These are phyloP conservation scores for Neomonachus schauinslandi DNA, from an alignment of 2,113 vertebrate species.

Conservation along the genomic window DNA sequence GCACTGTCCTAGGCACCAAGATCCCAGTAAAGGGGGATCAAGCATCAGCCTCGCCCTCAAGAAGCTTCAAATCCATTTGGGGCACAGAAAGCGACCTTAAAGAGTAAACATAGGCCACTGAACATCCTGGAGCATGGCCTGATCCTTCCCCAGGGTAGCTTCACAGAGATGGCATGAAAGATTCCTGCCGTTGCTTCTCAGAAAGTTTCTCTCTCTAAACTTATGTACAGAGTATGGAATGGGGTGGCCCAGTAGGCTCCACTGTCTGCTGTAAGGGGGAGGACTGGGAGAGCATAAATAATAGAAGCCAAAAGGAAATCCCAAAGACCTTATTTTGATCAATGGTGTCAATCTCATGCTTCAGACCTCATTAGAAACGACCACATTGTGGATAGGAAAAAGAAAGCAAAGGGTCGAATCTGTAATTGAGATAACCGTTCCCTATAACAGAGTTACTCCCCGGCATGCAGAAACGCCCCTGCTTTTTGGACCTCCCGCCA, in stretches of 20 bases:
- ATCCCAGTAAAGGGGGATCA: not conserved
- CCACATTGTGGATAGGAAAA: not conserved
- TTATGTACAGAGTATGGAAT: not conserved
- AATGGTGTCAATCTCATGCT: not conserved
- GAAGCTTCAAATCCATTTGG: not conserved
- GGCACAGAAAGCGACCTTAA: not conserved
- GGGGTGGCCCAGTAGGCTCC: not conserved
- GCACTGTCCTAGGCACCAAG: not conserved
- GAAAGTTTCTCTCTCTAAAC: not conserved
- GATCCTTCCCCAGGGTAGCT: not conserved
- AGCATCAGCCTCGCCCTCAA: not conserved
- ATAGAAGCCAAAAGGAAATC: not conserved
- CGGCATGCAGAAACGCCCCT: rapidly evolving
- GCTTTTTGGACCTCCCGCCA: not conserved
- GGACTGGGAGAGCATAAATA: not conserved
- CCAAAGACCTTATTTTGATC: not conserved
- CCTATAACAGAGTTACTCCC: not conserved
- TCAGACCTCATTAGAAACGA: not conserved
- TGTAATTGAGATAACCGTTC: not conserved
- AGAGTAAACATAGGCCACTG: not conserved
- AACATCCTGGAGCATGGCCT: not conserved
- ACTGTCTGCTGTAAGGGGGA: not conserved
- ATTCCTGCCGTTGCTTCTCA: not conserved
- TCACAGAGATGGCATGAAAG: not conserved
- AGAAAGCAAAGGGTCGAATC: not conserved